Evolutionary conservation across 1,140 invertebrate genomes (phyloP), one percentile per base, ranked within the genome.

Genomic region (Odontomachus brunneus): DNA sequence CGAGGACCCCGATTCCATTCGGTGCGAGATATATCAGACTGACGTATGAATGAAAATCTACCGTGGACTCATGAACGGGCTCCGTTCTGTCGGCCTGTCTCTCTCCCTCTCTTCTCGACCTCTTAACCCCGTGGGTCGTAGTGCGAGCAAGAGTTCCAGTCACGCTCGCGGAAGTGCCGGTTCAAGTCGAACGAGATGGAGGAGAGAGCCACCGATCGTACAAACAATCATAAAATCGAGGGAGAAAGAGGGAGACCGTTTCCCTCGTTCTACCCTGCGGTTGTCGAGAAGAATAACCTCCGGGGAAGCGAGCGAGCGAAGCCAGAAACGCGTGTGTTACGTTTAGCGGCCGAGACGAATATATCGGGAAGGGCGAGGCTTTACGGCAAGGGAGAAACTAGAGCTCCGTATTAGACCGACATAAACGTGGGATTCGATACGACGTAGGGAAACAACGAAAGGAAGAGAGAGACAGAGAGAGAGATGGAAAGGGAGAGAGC

Each of bases 41-140:
- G 55, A 69, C 59, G 38, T 66, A 65, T 78, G 81, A 85, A 84
- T 85, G 81, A 89, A 74, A 80, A 84, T 84, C 55, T 60, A 60
- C 65, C 76, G 53, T 51, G n/a, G 48, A 19, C 55, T 84, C 63
- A 26, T 80, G 62, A 88, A 83, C 38, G 53, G 9, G 38, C 82
- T 86, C 14, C 17, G 12, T 17, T n/a, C n/a, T 57, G 3, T 7
- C 9, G 38, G 53, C 1, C 7, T 33, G 14, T 26, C 55, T 69
- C 26, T 26, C 55, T 14, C 22, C 29, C 11, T 55, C 44, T 24
- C 48, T 24, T 49, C 38, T 29, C n/a, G 72, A 38, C 2, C 22
- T 26, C 15, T 53, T 59, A 69, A 89, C 80, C 69, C 59, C 82
- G 33, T n/a, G 59, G 33, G 33, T 53, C 9, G 19, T 38, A 24